Evolutionary conservation across 2,797 vertebrate genomes (phyloP).

Genomic region (Ambastaia sidthimunki): DNA sequence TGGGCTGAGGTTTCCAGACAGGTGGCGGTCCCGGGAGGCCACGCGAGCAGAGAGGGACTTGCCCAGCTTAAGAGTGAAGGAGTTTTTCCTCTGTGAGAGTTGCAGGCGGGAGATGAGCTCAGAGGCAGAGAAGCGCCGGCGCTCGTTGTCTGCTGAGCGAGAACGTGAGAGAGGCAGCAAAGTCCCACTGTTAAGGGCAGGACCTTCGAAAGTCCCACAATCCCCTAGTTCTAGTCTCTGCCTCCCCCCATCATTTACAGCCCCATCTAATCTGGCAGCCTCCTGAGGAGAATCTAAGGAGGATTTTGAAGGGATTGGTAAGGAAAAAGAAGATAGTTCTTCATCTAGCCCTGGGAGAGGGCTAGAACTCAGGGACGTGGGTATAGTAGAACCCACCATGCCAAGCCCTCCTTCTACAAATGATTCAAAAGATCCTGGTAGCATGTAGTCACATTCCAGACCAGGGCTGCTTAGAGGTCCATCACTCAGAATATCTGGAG

Average conservation of each 20-base stretch:
- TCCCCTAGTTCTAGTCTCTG: constrained; percentile 57
- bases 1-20: constrained; percentile 65
- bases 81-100: constrained; percentile 83
- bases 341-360: constrained; percentile 65
- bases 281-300: constrained; percentile 55
- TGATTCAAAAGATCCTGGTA: constrained; percentile 77
- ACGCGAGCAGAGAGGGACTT: constrained; percentile 84
- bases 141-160: constrained; percentile 80
- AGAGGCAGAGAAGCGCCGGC: constrained; percentile 88
- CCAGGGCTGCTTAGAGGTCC: constrained; percentile 76
- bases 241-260: background rate
- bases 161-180: constrained; percentile 61
- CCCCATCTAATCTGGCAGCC: constrained; percentile 61
- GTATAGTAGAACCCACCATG: constrained; percentile 69
- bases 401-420: constrained; percentile 80
- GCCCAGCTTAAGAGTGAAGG: constrained; percentile 85
- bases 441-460: constrained; percentile 76
- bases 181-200: constrained; percentile 31
- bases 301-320: constrained; percentile 14
- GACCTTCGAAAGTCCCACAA: constrained; percentile 52
- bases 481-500: constrained; percentile 78
- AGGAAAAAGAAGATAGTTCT: constrained; percentile 39
- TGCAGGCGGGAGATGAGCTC: constrained; percentile 89
- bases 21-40: constrained; percentile 76
- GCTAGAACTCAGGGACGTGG: constrained; percentile 58